These are phyloP conservation scores for Byasa hedistus DNA, from an alignment of 2,888 invertebrate species.

Conservation along the genomic window DNA sequence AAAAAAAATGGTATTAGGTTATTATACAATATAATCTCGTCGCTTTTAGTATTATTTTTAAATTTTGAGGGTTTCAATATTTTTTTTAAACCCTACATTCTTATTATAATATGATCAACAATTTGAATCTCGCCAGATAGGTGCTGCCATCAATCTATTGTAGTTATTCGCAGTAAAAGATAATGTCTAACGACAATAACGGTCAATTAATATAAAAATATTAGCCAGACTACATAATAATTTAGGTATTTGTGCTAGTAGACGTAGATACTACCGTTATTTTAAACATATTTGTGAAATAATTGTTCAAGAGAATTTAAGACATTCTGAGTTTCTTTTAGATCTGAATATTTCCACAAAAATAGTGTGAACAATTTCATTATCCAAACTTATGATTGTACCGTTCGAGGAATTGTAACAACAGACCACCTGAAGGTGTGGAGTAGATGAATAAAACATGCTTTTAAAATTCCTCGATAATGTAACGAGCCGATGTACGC, in stretches of 20 bases:
- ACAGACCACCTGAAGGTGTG: conserved; percentile 17
- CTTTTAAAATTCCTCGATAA: conserved; percentile 78
- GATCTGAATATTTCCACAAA: no score
- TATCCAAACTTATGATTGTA: neutral
- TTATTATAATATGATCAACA: conserved; percentile 5
- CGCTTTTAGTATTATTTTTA: no score
- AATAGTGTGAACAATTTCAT: neutral
- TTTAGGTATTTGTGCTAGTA: conserved; percentile 15
- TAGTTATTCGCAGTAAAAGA: conserved; percentile 26
- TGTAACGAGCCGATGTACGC: conserved; percentile 53
- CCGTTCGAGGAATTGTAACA: conserved; percentile 19
- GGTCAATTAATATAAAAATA: conserved; percentile 28
- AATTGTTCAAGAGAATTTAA: neutral
- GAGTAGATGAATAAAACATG: conserved; percentile 47
- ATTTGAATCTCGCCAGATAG: conserved; percentile 7
- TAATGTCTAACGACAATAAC: conserved; percentile 26
- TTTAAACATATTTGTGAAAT: conserved; percentile 1
- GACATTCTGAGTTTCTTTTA: no score
- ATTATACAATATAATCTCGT: no score
- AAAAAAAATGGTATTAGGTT: no score
- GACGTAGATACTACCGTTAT: conserved; percentile 15
- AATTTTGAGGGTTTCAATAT: no score
- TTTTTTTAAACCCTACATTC: neutral
- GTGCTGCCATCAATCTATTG: conserved; percentile 16
- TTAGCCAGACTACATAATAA: conserved; percentile 26